Evolutionary conservation across 2,797 vertebrate species (phyloP), one percentile per base, ranked within the genome.

Genomic region (Xiphophorus birchmanni): DNA sequence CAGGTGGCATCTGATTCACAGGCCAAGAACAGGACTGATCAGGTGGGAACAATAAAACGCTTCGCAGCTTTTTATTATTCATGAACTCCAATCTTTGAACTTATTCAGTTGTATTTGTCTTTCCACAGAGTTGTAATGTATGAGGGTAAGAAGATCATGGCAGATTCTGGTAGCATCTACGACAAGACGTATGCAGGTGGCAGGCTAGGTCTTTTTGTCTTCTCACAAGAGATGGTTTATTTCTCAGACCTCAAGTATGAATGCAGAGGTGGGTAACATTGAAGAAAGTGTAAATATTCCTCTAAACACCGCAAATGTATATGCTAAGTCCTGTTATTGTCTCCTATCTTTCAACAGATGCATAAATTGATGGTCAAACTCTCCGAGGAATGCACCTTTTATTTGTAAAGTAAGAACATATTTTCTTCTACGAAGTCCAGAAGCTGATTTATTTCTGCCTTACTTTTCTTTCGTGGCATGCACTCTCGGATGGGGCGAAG

Each of bases 211-310:
- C 91, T 99, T 74, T 99, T 99, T 87, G 98, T 99, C 90, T 99
- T 99, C 94, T 99, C 98, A 79, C 98, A 99, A 96, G 98, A 99
- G 96, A 99, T 99, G 98, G 98, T 98, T 85, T 99, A 99, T 95
- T 99, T 99, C 94, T 99, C 98, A 50, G 98, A 99, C 95, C 96
- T 99, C 93, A 99, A 99, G 95, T 99, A 99, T 83, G 98, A 99
- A 95, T 99, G 98, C 93, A 97, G 97, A 99, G 98, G 98, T 99
- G 96, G 93, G 96, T 1, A 76, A 73, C 79, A 54, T 45, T 4
- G 2, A 73, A 0, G 50, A 78, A 71, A 37, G 0, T 73, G 4
- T 52, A 74, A 84, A 32, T 1, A 74, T 72, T 83, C 50, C 35
- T 4, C 42, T 10, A 48, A 60, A 37, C 47, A 56, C 4, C 23